These are phyloP conservation scores for Sylvicola cinctus DNA, from an alignment of 2,888 invertebrate genomes.

Conservation along the genomic window DNA sequence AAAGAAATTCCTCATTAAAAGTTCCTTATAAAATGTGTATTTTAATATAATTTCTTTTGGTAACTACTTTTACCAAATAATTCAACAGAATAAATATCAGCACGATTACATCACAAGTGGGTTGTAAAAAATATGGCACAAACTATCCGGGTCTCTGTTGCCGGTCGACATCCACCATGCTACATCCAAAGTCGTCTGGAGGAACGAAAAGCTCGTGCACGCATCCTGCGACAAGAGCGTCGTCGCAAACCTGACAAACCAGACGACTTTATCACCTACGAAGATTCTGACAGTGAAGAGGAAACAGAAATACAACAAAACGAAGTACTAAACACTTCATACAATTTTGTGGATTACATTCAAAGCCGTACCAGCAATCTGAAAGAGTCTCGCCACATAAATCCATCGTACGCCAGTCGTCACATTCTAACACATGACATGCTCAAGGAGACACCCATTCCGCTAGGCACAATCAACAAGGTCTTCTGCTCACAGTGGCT, in stretches of 20 bases:
- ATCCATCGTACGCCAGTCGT: conserved; percentile 61
- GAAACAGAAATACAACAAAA: conserved; percentile 53
- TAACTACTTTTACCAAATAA: too few relatives aligned
- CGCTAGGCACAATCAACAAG: conserved; percentile 71
- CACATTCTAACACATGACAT: conserved; percentile 80
- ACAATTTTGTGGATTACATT: conserved; percentile 71
- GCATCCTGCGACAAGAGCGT: conserved; percentile 38
- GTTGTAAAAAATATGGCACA: too few relatives aligned
- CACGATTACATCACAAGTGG: too few relatives aligned
- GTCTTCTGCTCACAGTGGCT: conserved; percentile 94
- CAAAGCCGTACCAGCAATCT: conserved; percentile 54
- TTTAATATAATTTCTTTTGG: too few relatives aligned
- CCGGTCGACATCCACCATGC: conserved; percentile 59
- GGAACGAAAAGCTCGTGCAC: conserved; percentile 43
- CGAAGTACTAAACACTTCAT: conserved; percentile 54
- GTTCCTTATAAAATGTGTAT: too few relatives aligned
- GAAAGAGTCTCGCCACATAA: conserved; percentile 45
- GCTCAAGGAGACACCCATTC: conserved; percentile 66
- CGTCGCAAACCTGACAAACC: conserved; percentile 69
- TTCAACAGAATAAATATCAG: too few relatives aligned
- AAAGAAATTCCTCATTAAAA: too few relatives aligned
- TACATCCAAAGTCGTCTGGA: conserved; percentile 49
- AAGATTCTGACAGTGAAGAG: conserved; percentile 72
- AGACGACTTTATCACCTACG: conserved; percentile 77
- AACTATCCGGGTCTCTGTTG: conserved; percentile 45